Evolutionary conservation across 2,113 vertebrate genomes (phyloP).

Genomic region (Mus musculus): GRCm39 chr17:51484001-51484500

Average conservation of each 20-base stretch:
- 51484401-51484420: conserved; percentile 7
- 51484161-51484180: background rate
- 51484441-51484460: background rate
- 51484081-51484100: background rate
- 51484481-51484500: background rate
- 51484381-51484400: background rate
- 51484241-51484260: background rate
- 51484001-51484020: background rate
- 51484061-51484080: conserved; percentile 10
- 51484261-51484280: background rate
- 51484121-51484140: background rate
- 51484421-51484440: background rate
- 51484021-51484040: background rate
- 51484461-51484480: background rate
- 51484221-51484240: background rate
- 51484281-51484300: background rate
- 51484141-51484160: conserved; percentile 40
- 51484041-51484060: background rate
- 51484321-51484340: background rate
- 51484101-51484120: conserved; percentile 23
- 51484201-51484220: conserved; percentile 35
- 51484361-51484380: background rate
- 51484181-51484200: background rate
- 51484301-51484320: background rate
- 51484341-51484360: background rate